A percentile compares a stretch with the other conserved stretches of the same genome.
These are phyloP conservation scores for Diaperis boleti DNA, from an alignment of 2,888 invertebrate species.

Conservation along the genomic window DNA sequence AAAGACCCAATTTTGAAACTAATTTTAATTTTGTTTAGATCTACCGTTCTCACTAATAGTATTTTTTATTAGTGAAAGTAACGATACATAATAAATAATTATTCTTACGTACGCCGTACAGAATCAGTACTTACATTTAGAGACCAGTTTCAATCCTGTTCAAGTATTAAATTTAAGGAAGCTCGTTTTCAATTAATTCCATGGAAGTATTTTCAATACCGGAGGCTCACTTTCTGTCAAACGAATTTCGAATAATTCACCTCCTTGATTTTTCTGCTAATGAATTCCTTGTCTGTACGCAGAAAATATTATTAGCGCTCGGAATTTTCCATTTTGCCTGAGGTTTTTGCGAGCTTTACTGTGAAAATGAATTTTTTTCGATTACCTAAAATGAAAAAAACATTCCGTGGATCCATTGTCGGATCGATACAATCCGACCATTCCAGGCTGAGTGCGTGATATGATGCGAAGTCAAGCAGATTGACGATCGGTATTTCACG, in stretches of 20 bases:
- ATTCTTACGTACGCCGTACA: too few relatives aligned
- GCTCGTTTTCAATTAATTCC: too few relatives aligned
- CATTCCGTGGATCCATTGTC: conserved; percentile 19
- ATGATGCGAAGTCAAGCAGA: conserved; percentile 38
- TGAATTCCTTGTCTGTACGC: not conserved
- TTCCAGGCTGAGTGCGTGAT: conserved; percentile 21
- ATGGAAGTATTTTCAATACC: too few relatives aligned
- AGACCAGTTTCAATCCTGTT: too few relatives aligned
- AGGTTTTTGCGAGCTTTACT: conserved; percentile 2
- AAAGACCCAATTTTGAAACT: too few relatives aligned
- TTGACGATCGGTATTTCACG: conserved; percentile 30
- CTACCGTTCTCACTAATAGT: too few relatives aligned
- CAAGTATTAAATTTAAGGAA: too few relatives aligned
- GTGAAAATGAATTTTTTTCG: conserved; percentile 24
- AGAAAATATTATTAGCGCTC: not conserved
- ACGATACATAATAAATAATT: too few relatives aligned
- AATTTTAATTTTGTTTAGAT: too few relatives aligned
- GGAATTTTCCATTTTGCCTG: conserved; percentile 5
- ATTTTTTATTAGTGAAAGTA: too few relatives aligned
- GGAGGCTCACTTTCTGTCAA: not conserved
- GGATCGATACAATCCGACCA: conserved; percentile 22
- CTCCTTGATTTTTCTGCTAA: not conserved
- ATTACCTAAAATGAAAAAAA: conserved; percentile 28
- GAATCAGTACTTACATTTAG: too few relatives aligned
- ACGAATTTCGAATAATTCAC: not conserved